Percentiles rank a stretch among this genome's conserved stretches.
These are phyloP conservation scores for Diplodus puntazzo DNA, from an alignment of 2,797 vertebrate genomes.

Conservation along the genomic window DNA sequence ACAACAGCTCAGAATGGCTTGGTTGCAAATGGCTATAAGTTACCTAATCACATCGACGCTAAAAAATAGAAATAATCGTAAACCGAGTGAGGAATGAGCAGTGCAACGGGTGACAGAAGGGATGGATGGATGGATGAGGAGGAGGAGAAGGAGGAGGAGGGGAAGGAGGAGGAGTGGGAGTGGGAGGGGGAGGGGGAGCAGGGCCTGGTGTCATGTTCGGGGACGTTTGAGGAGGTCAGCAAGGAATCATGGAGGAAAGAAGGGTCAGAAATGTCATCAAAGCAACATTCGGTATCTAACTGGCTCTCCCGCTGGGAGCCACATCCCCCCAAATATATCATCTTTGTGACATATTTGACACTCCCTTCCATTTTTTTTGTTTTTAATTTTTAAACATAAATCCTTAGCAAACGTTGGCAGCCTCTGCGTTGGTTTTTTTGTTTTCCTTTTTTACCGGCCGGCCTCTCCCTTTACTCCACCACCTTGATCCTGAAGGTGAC, in stretches of 20 bases:
- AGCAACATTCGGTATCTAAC: constrained; percentile 55
- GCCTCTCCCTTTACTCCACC: constrained; percentile 78
- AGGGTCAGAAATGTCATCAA: constrained; percentile 78
- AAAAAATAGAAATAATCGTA: constrained; percentile 8
- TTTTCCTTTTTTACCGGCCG: not conserved
- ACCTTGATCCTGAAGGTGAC: constrained; percentile 92
- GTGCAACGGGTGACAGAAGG: constrained; percentile 63
- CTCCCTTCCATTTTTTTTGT: constrained; percentile 67
- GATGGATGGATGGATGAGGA: constrained; percentile 2
- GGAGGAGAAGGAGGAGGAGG: not conserved
- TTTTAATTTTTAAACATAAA: constrained; percentile 50
- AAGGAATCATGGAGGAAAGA: constrained; percentile 70
- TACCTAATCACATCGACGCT: constrained; percentile 64
- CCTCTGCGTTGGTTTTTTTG: constrained; percentile 57
- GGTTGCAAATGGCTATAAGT: constrained; percentile 70
- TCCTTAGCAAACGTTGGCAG: constrained; percentile 67
- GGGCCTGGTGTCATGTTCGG: constrained; percentile 65
- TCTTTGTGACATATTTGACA: constrained; percentile 73
- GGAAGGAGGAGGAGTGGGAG: not conserved
- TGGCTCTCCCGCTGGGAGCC: constrained; percentile 37
- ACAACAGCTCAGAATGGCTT: constrained; percentile 70
- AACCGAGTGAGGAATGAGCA: constrained; percentile 51
- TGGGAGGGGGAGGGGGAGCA: constrained; percentile 40
- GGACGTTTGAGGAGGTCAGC: constrained; percentile 67
- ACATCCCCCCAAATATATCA: constrained; percentile 30